Percentiles rank a stretch among this genome's conserved stretches.
These are phyloP conservation scores for Aricia artaxerxes DNA, from an alignment of 2,888 invertebrate genomes.

Conservation along the genomic window DNA sequence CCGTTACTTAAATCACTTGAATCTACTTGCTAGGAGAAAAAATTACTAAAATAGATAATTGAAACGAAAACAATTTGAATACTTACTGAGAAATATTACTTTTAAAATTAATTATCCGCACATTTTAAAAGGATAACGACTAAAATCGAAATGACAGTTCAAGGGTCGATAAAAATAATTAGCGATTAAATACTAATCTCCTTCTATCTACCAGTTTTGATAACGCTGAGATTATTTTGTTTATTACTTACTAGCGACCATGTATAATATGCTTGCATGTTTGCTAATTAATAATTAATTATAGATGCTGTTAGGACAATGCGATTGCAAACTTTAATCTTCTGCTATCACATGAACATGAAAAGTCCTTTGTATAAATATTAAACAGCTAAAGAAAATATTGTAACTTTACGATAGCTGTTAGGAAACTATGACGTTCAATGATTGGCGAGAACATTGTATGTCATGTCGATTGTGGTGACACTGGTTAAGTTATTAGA, in stretches of 20 bases:
- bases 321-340: neutral
- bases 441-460: neutral
- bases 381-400: too few species aligned
- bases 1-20: too few species aligned
- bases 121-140: constrained; percentile 36
- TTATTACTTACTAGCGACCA: neutral
- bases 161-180: constrained; percentile 20
- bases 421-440: neutral
- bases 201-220: constrained; percentile 2
- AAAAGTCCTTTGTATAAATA: too few species aligned
- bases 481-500: neutral
- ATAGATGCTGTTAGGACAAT: neutral
- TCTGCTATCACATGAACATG: neutral
- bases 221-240: constrained; percentile 18
- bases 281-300: neutral
- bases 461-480: neutral
- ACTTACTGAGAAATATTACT: neutral
- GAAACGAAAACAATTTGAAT: neutral
- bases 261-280: neutral
- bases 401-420: neutral
- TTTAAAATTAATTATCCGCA: neutral
- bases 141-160: neutral
- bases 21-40: too few species aligned
- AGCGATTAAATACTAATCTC: constrained; percentile 16
- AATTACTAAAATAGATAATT: too few species aligned